A percentile compares a stretch with the other conserved stretches of the same genome.
Conservation (phyloP, 2,113 vertebrate species). For the Chloropsis cyanopogon region DNA sequence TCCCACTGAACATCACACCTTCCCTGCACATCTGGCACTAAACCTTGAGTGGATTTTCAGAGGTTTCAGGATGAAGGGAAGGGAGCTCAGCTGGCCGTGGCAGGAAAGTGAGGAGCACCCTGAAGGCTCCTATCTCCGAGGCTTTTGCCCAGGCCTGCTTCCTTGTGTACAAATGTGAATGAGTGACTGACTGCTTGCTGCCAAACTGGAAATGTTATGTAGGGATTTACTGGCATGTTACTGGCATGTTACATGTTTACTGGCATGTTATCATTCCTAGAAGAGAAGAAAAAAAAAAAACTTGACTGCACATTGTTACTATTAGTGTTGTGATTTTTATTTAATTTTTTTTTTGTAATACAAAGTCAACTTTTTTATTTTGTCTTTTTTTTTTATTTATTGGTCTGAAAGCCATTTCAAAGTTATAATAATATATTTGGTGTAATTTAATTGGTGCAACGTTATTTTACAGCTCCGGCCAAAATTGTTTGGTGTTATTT, state of each 20-base stretch:
- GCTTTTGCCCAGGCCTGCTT: constrained; percentile 67
- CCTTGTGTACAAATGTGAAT: constrained; percentile 80
- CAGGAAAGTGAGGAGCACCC: not conserved
- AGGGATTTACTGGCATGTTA: constrained; percentile 85
- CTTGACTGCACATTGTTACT: constrained; percentile 99
- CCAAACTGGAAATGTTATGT: constrained; percentile 95
- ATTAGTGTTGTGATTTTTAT: constrained; percentile 89
- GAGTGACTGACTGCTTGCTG: constrained; percentile 80
- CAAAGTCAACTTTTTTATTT: constrained; percentile 87
- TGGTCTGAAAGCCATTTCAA: constrained; percentile 97
- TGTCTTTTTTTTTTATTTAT: constrained; percentile 90
- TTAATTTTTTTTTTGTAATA: constrained; percentile 80
- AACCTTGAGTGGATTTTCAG: not conserved
- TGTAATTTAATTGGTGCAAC: constrained; percentile 85
- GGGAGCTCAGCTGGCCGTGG: not conserved
- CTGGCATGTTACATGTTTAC: constrained; percentile 84
- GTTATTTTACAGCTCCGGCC: constrained; percentile 75
- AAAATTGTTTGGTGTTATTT: constrained; percentile 64
- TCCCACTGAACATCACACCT: not conserved
- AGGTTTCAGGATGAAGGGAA: not conserved
- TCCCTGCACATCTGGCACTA: constrained; percentile 1
- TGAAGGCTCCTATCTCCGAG: not conserved
- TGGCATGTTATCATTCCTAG: constrained; percentile 82
- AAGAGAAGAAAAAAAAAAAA: constrained; percentile 71
- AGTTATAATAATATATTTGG: constrained; percentile 88